Evolutionary conservation across 2,888 invertebrate genomes (phyloP), one percentile per base, ranked within the genome.

Genomic region (Bombyx huttoni): DNA sequence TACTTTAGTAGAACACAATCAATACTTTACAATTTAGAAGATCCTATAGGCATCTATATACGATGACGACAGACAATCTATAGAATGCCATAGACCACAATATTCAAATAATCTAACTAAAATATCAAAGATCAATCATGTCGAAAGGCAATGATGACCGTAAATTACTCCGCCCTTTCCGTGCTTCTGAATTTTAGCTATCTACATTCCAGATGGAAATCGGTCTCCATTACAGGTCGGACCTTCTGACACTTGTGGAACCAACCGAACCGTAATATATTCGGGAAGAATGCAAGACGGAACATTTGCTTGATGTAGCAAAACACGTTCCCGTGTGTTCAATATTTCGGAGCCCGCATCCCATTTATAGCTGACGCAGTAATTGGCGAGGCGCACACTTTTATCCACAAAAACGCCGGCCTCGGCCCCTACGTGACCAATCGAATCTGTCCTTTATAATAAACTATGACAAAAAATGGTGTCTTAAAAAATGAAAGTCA

Each of bases 321-420:
- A 52, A 52, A 53, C 45, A 52, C 52, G 51, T 55, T 35, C 10
- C 49, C 9, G 47, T 51, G 40, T 56, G 52, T 59, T 53, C 49
- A 46, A 54, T 55, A 51, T 54, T 53, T 51, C 49, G 49, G 34
- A n/a, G 50, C 53, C 51, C 55, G 52, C 52, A 53, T 59, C 61
- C 55, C 53, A 50, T 62, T 58, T 63, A 63, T 58, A 60, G 62
- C 64, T 63, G 62, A 67, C 63, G 58, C 62, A 61, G 66, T 73
- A 70, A 75, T 73, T 73, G 65, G 63, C 53, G 46, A 53, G 51
- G 58, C 59, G 56, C 62, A 65, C 60, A 62, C 58, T 68, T 67
- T 68, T 62, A 55, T 58, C 59, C 57, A 56, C 62, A 63, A 65
- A 66, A 58, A 57, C 52, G 47, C 51, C 51, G 55, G 47, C 47